A percentile compares a stretch with the other conserved stretches of the same genome.
Evolutionary conservation across 2,797 vertebrate species (phyloP).

Genomic region (Catharus ustulatus): DNA sequence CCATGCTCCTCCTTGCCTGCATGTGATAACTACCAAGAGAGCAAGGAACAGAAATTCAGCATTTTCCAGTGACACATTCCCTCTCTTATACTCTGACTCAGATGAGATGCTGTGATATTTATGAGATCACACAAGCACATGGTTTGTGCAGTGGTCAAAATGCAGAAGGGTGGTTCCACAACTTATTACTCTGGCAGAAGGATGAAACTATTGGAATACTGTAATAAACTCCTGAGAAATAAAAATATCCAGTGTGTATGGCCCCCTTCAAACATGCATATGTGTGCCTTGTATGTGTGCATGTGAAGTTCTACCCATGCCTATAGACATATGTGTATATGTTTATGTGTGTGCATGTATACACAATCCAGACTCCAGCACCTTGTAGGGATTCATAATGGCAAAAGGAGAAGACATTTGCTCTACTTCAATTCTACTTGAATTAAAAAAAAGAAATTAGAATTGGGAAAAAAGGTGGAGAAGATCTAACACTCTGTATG

Average conservation of each 20-base stretch:
- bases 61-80: neutral
- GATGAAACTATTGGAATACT: neutral
- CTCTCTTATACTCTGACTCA: neutral
- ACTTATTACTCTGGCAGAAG: neutral
- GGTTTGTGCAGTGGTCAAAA: neutral
- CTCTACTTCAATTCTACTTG: neutral
- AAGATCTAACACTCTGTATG: neutral
- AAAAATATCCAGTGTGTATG: neutral
- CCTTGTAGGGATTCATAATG: neutral
- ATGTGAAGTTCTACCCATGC: neutral
- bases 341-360: neutral
- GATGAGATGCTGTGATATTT: neutral
- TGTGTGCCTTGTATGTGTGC: neutral
- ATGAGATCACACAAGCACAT: neutral
- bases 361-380: neutral
- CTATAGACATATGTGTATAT: fast-evolving
- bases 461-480: neutral
- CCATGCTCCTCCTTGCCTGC: fast-evolving
- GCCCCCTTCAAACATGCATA: neutral
- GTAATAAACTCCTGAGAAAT: neutral
- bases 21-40: neutral
- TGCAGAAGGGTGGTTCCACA: neutral
- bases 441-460: no score
- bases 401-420: neutral
- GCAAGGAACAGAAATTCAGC: neutral